phyloP scores from a whole-genome alignment of 2,797 vertebrate genomes.

The Anabas testudineus region DNA sequence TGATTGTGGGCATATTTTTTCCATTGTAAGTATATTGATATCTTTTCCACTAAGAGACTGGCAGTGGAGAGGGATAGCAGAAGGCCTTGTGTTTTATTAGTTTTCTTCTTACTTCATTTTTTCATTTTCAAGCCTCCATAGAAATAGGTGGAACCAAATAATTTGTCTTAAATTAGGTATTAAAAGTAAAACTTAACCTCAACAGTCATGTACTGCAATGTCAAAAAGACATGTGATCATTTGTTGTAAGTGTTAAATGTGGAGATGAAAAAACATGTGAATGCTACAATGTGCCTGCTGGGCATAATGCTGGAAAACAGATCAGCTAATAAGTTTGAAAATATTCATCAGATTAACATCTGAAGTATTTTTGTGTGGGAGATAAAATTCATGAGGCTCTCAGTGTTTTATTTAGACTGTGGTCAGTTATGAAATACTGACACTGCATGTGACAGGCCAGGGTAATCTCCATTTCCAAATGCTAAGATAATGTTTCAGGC shows the following conservation, averaged over 20 bases:
- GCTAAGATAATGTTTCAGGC: slow-evolving; percentile 36
- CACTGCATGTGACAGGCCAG: slow-evolving; percentile 25
- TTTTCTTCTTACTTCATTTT: too few species aligned
- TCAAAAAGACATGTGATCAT: background rate
- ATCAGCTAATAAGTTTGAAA: slow-evolving; percentile 30
- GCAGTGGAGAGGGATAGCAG: too few species aligned
- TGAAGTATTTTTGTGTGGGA: slow-evolving; percentile 54
- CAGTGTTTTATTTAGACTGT: slow-evolving; percentile 42
- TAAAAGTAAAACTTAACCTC: background rate
- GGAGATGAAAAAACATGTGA: background rate
- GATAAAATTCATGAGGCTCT: slow-evolving; percentile 22
- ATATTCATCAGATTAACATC: slow-evolving; percentile 39
- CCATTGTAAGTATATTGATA: too few species aligned
- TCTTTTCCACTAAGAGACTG: too few species aligned
- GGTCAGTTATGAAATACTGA: slow-evolving; percentile 51
- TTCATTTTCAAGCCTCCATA: background rate
- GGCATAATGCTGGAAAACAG: slow-evolving; percentile 19
- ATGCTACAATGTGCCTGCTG: background rate
- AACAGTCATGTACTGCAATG: background rate
- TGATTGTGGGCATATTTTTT: too few species aligned
- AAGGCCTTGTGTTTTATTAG: too few species aligned
- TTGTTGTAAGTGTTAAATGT: background rate
- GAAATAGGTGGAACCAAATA: background rate
- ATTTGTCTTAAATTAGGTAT: too few species aligned
- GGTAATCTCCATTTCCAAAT: slow-evolving; percentile 29